Evolutionary conservation across 2,888 invertebrate species (phyloP).

Genomic region (Dichetophora obliterata): DNA sequence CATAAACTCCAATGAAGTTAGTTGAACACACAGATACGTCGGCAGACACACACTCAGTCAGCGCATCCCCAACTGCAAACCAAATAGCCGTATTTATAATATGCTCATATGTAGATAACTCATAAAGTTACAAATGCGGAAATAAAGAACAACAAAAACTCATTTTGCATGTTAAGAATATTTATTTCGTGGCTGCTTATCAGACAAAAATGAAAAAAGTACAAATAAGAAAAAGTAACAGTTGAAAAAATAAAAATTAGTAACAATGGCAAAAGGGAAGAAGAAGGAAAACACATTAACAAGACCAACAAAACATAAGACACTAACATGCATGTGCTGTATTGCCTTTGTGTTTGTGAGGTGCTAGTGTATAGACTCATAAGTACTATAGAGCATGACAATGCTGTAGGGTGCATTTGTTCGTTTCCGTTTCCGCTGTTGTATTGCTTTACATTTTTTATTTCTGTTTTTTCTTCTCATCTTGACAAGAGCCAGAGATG

Average conservation of each 20-base stretch:
- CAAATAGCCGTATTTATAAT: slow-evolving; percentile 44
- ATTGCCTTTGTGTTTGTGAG: slow-evolving; percentile 4
- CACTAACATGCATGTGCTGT: neutral
- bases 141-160: slow-evolving; percentile 44
- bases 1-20: slow-evolving; percentile 47
- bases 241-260: slow-evolving; percentile 51
- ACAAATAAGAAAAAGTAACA: neutral
- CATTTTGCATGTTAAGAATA: slow-evolving; percentile 57
- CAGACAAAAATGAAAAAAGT: slow-evolving; percentile 51
- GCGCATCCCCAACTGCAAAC: neutral
- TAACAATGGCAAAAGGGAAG: slow-evolving; percentile 47
- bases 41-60: neutral
- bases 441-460: neutral
- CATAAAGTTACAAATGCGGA: slow-evolving; percentile 54
- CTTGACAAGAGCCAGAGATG: slow-evolving; percentile 13
- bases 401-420: slow-evolving; percentile 34
- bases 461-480: slow-evolving; percentile 7
- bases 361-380: neutral
- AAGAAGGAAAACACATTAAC: slow-evolving; percentile 60
- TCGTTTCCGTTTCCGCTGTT: slow-evolving; percentile 37
- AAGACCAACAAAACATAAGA: slow-evolving; percentile 7
- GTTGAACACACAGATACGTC: neutral
- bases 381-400: neutral
- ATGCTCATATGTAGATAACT: slow-evolving; percentile 57
- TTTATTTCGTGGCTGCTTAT: slow-evolving; percentile 65